These are phyloP conservation scores for Dolichomitus sp. DNA, from an alignment of 2,888 invertebrate genomes.

Conservation along the genomic window DNA sequence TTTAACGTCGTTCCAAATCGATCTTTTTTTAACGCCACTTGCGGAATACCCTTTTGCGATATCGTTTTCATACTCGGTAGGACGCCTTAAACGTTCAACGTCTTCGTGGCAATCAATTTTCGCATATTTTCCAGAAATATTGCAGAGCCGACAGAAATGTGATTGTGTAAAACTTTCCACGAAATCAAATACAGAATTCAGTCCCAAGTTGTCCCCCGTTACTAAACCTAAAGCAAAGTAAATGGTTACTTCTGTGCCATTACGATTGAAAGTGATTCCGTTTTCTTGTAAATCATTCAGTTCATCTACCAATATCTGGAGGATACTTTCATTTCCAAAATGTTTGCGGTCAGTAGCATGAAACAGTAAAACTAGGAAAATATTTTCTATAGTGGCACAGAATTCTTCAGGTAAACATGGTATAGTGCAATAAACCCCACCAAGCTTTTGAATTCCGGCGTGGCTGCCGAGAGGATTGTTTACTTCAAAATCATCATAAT, in stretches of 20 bases:
- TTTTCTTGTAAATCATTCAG: neutral
- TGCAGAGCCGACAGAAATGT: neutral
- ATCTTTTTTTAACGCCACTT: conserved; percentile 1
- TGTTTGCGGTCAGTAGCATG: neutral
- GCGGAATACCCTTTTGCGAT: neutral
- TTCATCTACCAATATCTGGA: neutral
- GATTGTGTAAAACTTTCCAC: neutral
- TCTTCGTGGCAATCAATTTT: neutral
- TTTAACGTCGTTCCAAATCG: conserved; percentile 1
- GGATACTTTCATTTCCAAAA: neutral
- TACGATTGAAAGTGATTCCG: neutral
- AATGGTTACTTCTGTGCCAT: neutral
- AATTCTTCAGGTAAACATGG: neutral
- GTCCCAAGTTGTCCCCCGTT: neutral
- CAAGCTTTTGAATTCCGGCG: neutral
- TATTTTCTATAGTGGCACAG: neutral
- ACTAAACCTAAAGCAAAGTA: neutral
- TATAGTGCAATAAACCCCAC: neutral
- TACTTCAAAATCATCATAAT: neutral
- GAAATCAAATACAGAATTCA: neutral
- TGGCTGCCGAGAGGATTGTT: neutral
- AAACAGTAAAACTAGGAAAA: neutral
- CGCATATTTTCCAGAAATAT: neutral
- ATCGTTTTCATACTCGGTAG: neutral
- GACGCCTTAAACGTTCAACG: neutral